Base-by-base conservation (phyloP, 30 jellyfish, hydroid and myxozoan species). In the Sanderia malayensis region DNA sequence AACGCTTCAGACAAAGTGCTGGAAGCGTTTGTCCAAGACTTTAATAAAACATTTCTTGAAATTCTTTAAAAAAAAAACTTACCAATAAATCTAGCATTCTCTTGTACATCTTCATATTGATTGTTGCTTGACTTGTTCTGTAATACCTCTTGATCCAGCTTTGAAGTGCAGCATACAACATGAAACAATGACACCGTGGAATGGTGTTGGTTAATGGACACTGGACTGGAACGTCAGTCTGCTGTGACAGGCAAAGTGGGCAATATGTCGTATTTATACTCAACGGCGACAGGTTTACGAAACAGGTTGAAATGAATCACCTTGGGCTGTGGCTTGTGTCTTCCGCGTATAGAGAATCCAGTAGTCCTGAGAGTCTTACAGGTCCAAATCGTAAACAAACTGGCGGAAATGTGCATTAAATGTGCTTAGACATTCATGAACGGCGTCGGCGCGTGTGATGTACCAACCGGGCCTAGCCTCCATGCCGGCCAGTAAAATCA, bases 401-500 rank as follows among this genome's bases (percentile, higher is more conserved):
- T 78, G 18, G 79, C 89, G 89, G 89, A 78, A 78, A 66, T 66
- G 81, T 60, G 44, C 65, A 44, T 65, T 65, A 10, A 65, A 27
- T 25, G 63, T 66, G 21, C 79, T 65, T 73, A 74, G 80, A 78
- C 82, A 46, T 64, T 66, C 68, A 78, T 37, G 66, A 76, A 78
- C 34, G 64, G 33, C 70, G 89, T n/a, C 89, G 89, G 82, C 34
- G 27, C 72, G 31, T 58, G 64, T 33, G 65, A 74, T 52, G 65
- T 60, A 37, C 60, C 59, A n/a, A n/a, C n/a, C 24, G 20, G 45
- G 59, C 82, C 28, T 62, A 78, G 89, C 89, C 89, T 78, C 89
- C 89, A 78, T 78, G 89, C 89, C 61, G 89, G 22, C 79, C 46
- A 58, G 44, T 30, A 62, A 67, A 78, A 78, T 65, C 74, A 78